Base-by-base conservation (phyloP, 2,113 vertebrate genomes). In the Albula glossodonta region DNA sequence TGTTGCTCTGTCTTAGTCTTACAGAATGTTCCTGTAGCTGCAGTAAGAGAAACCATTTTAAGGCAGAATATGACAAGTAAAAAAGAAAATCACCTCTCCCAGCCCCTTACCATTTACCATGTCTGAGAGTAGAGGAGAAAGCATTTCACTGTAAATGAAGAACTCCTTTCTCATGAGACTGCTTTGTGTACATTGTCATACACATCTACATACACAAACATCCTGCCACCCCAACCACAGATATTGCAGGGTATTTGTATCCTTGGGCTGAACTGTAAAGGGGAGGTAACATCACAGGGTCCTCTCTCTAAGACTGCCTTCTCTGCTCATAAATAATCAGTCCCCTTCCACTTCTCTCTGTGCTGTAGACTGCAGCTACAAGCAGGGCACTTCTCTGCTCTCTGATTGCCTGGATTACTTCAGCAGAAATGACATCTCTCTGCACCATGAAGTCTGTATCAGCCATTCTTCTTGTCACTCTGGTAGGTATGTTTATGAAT, bases 401-500 rank as follows among this genome's bases (percentile, higher is more conserved):
- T 56, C 31, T 49, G 52, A 10, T 63, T 5, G 12, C 17, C 4
- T 0, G 12, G 50, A 88, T 10, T 66, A 83, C 19, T 49, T 56
- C 84, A 52, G 0, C 7, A 51, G 80, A 52, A 41, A 52, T 11
- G 1, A 9, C 0, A 25, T 41, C 49, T 70, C 85, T 81, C 78
- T 63, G 41, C 11, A 89, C 13, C 0, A 94, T 93, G 90, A 87
- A 60, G 80, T 86, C 15, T 5, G 80, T 85, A 17, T n/a, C 56
- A 1, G 19, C 87, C 9, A 2, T 63, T 80, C 8, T 92, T 86
- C 81, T 94, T 15, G 0, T 88, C 0, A 41, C 87, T 12, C 87
- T 93, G 92, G 93, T 93, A 92, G 91, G 92, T 81, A 60, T 56
- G 25, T 70, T 66, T 53, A 3, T 56, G 78, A 0, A 2, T 6